Evolutionary conservation across 1,140 invertebrate species (phyloP).

Genomic region (Bombus sibiricus): DNA sequence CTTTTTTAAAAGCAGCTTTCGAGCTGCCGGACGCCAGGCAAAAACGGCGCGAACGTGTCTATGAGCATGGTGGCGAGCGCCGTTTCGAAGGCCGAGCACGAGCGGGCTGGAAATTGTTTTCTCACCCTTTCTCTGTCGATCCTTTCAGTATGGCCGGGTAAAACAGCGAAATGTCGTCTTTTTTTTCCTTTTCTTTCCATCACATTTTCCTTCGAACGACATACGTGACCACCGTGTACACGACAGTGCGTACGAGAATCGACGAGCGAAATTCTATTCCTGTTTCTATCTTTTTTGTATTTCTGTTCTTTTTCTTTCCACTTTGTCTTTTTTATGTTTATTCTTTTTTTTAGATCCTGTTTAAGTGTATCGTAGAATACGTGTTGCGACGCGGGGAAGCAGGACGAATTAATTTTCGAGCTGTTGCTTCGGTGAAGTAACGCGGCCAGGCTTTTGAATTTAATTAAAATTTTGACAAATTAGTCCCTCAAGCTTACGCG

Average conservation of each 20-base stretch:
- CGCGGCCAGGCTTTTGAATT: conserved; percentile 26
- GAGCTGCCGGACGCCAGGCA: conserved; percentile 38
- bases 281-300: background rate
- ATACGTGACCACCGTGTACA: conserved; percentile 57
- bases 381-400: background rate
- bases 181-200: conserved; percentile 33
- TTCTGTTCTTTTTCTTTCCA: background rate
- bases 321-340: no score
- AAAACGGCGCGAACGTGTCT: conserved; percentile 67
- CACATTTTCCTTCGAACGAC: conserved; percentile 64
- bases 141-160: conserved; percentile 25
- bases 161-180: conserved; percentile 22
- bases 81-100: conserved; percentile 67
- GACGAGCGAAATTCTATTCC: background rate
- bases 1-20: conserved; percentile 60
- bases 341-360: background rate
- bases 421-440: conserved; percentile 22
- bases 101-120: conserved; percentile 69
- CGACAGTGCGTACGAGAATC: conserved; percentile 38
- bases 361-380: background rate
- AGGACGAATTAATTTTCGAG: conserved; percentile 27
- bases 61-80: conserved; percentile 48
- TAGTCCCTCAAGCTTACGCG: conserved; percentile 17
- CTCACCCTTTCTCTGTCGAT: conserved; percentile 67
- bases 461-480: conserved; percentile 39